phyloP scores from a whole-genome alignment of 2,888 invertebrate species.

The Mayetiola destructor region DNA sequence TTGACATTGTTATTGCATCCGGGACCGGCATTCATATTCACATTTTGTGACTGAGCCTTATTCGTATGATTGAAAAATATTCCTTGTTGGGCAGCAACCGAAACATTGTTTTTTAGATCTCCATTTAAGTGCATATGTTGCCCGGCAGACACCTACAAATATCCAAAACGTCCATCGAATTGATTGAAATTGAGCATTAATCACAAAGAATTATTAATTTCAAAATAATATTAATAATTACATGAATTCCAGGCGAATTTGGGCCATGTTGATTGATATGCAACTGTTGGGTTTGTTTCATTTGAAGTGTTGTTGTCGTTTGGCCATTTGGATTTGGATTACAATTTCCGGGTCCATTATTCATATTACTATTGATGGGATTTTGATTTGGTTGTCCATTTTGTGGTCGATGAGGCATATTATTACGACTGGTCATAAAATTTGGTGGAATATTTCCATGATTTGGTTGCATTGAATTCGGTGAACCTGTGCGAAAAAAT shows the following conservation, averaged over 20 bases:
- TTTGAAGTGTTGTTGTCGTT: conserved; percentile 49
- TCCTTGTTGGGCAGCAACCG: conserved; percentile 73
- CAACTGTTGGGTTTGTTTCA: conserved; percentile 77
- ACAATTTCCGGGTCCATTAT: conserved; percentile 14
- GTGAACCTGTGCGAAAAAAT: conserved; percentile 50
- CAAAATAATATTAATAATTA: conserved; percentile 32
- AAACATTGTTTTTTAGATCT: conserved; percentile 56
- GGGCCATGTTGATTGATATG: conserved; percentile 70
- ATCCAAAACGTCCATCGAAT: not conserved
- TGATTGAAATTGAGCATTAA: conserved; percentile 24
- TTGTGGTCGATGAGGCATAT: conserved; percentile 19
- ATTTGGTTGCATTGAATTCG: conserved; percentile 42
- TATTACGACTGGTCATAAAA: conserved; percentile 31
- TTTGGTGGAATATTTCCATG: conserved; percentile 35
- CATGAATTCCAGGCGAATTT: conserved; percentile 63
- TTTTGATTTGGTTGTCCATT: conserved; percentile 22
- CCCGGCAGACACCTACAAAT: conserved; percentile 62
- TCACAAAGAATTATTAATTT: conserved; percentile 22
- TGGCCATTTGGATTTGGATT: conserved; percentile 19
- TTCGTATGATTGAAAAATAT: conserved; percentile 49
- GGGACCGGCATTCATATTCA: conserved; percentile 19
- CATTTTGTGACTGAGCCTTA: conserved; percentile 22
- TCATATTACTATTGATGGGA: conserved; percentile 19
- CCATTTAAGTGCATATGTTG: conserved; percentile 70
- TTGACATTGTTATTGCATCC: conserved; percentile 15